Conservation (phyloP, 1,140 invertebrate species). For the Trichonephila inaurata region DNA sequence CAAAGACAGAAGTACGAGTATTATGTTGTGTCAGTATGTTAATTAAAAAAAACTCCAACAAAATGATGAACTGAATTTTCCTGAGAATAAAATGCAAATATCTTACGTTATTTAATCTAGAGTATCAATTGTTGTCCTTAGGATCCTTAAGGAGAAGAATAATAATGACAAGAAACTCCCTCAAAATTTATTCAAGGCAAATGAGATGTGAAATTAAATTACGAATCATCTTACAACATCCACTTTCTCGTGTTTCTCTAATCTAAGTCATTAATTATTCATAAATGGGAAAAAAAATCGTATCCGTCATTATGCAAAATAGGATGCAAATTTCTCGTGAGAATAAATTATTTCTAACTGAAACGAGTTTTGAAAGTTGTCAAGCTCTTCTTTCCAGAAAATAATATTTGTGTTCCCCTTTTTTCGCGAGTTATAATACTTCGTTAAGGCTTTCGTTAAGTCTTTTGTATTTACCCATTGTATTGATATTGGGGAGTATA, state of each 20-base stretch:
- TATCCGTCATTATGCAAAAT: neutral
- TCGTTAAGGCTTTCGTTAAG: neutral
- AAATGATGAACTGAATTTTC: neutral
- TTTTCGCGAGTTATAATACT: neutral
- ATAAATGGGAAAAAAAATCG: neutral
- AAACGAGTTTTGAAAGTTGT: neutral
- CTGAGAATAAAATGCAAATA: neutral
- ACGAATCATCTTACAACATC: neutral
- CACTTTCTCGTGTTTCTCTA: constrained; percentile 1
- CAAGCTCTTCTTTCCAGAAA: neutral
- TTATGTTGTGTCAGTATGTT: neutral
- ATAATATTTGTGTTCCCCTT: neutral
- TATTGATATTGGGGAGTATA: no score
- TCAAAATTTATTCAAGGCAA: neutral
- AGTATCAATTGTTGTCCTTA: no score
- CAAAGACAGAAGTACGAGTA: no score
- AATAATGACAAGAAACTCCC: neutral
- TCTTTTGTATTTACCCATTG: neutral
- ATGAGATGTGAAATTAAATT: neutral
- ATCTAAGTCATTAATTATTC: constrained; percentile 13
- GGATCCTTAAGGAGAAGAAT: neutral
- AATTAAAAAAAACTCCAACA: neutral
- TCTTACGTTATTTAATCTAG: no score
- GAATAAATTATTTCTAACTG: neutral
- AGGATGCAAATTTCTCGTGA: neutral